phyloP scores from a whole-genome alignment of 1,140 invertebrate genomes.

The Theocolax elegans region DNA sequence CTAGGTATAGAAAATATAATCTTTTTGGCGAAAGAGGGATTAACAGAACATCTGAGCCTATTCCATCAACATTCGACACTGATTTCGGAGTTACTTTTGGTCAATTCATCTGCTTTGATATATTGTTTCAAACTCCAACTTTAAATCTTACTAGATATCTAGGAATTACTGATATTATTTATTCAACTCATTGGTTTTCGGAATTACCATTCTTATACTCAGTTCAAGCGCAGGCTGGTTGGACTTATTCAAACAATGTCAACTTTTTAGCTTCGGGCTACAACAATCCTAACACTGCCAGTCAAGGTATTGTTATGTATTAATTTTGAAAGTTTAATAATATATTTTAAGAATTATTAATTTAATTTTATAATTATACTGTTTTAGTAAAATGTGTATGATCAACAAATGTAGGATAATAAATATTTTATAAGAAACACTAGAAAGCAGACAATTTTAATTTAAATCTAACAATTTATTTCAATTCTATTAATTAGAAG shows the following conservation, averaged over 20 bases:
- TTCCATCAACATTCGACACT: constrained; percentile 73
- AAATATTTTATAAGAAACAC: not conserved
- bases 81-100: constrained; percentile 88
- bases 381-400: too few species aligned
- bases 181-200: constrained; percentile 79
- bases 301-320: constrained; percentile 54
- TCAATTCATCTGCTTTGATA: constrained; percentile 80
- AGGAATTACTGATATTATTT: constrained; percentile 76
- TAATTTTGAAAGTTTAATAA: too few species aligned
- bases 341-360: too few species aligned
- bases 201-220: constrained; percentile 78
- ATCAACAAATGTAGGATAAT: not conserved
- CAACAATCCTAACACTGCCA: constrained; percentile 59
- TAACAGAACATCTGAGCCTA: constrained; percentile 64
- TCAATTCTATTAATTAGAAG: too few species aligned
- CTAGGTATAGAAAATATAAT: constrained; percentile 82
- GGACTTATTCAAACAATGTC: constrained; percentile 68
- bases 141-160: constrained; percentile 67
- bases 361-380: not conserved
- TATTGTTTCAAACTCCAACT: constrained; percentile 75
- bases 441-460: too few species aligned
- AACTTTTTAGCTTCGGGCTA: constrained; percentile 72
- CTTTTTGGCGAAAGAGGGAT: constrained; percentile 71
- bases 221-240: constrained; percentile 69
- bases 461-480: too few species aligned